Conservation (phyloP, 2,888 invertebrate species). For the Apodemia mormo region DNA sequence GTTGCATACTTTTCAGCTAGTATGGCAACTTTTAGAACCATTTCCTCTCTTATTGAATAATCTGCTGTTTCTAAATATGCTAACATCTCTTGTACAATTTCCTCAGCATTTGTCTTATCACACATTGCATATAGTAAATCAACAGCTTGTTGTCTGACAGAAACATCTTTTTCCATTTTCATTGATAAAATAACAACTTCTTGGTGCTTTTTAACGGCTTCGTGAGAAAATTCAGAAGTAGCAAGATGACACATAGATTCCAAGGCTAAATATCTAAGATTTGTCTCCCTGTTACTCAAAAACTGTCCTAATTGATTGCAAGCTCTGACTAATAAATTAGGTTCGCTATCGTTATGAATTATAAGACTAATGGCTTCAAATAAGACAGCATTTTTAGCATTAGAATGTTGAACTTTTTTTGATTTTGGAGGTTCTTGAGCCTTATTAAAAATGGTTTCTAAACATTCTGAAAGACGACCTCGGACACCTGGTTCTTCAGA, state of each 20-base stretch:
- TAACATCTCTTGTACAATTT: slow-evolving; percentile 99
- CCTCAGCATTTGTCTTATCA: slow-evolving; percentile 99
- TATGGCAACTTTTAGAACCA: slow-evolving; percentile 99
- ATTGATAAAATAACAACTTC: slow-evolving; percentile 99
- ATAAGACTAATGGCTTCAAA: slow-evolving; percentile 99
- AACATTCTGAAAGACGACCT: slow-evolving; percentile 97
- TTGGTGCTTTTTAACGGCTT: slow-evolving; percentile 99
- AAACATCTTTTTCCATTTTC: slow-evolving; percentile 99
- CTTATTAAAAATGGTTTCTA: slow-evolving; percentile 99
- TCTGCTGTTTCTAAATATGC: slow-evolving; percentile 99
- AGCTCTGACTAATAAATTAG: slow-evolving; percentile 97
- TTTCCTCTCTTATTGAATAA: slow-evolving; percentile 99
- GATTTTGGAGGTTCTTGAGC: slow-evolving; percentile 99
- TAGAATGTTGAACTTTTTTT: slow-evolving; percentile 99
- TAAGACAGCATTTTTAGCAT: slow-evolving; percentile 99
- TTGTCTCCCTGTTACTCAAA: slow-evolving; percentile 97
- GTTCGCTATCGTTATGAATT: slow-evolving; percentile 99
- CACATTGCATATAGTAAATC: slow-evolving; percentile 99
- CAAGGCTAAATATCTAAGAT: slow-evolving; percentile 97
- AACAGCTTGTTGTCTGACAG: slow-evolving; percentile 98
- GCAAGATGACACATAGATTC: slow-evolving; percentile 99
- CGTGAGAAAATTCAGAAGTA: slow-evolving; percentile 99
- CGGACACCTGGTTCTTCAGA: slow-evolving; percentile 97
- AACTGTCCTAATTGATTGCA: slow-evolving; percentile 99
- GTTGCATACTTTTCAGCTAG: slow-evolving; percentile 99